A percentile compares a stretch with the other conserved stretches of the same genome.
Evolutionary conservation across 2,113 vertebrate species (phyloP).

Genomic region (Lepus timidus): DNA sequence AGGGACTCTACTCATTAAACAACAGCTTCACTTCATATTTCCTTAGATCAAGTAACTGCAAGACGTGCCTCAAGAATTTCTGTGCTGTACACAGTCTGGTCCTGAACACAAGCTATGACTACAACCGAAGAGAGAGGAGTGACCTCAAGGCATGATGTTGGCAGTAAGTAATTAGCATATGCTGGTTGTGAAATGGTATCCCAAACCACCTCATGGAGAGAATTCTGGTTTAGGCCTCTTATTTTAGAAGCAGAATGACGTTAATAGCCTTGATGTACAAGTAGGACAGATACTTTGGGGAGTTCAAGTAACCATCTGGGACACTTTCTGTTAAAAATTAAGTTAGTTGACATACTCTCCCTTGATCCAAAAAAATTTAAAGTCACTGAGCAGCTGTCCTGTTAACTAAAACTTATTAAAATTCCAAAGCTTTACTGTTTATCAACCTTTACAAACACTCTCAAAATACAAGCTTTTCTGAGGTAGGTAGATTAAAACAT

Average conservation of each 20-base stretch:
- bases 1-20: not conserved
- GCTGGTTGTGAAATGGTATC: slow-evolving; percentile 38
- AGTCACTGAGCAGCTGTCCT: slow-evolving; percentile 64
- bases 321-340: slow-evolving; percentile 65
- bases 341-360: slow-evolving; percentile 48
- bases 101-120: slow-evolving; percentile 9
- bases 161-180: slow-evolving; percentile 29
- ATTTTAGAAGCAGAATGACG: slow-evolving; percentile 75
- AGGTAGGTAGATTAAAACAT: not conserved
- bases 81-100: not conserved
- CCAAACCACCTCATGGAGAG: slow-evolving; percentile 25
- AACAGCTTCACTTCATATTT: not conserved
- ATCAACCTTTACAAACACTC: slow-evolving; percentile 7
- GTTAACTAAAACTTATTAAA: slow-evolving; percentile 66
- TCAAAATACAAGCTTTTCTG: slow-evolving; percentile 26
- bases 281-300: slow-evolving; percentile 69
- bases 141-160: not conserved
- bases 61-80: not conserved
- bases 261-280: slow-evolving; percentile 68
- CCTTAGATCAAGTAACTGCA: slow-evolving; percentile 1
- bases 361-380: slow-evolving; percentile 64
- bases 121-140: not conserved
- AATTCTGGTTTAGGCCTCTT: slow-evolving; percentile 63
- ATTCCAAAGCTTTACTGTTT: slow-evolving; percentile 55
- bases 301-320: slow-evolving; percentile 73